Base-by-base conservation (phyloP, 2,888 invertebrate genomes). In the Cactoblastis cactorum region DNA sequence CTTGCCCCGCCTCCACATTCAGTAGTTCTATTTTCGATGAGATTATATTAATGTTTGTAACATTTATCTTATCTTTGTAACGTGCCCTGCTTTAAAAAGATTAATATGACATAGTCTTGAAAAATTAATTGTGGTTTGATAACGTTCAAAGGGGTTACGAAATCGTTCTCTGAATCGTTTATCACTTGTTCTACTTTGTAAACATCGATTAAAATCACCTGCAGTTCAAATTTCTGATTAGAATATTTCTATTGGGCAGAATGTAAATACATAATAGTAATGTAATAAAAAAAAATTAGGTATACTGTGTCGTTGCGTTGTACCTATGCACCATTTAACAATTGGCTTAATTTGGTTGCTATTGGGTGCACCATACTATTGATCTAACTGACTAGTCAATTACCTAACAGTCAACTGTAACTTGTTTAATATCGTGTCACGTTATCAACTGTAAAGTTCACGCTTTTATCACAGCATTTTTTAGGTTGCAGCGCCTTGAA, bases 241-340 rank as follows among this genome's bases (percentile, higher is more conserved):
- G 22, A 22, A 3, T 17, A 39, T 22, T 19, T 4, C n/a, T n/a
- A n/a, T n/a, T n/a, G n/a, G n/a, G n/a, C n/a, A n/a, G n/a, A n/a
- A n/a, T n/a, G n/a, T n/a, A n/a, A n/a, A n/a, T n/a, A n/a, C n/a
- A n/a, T n/a, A n/a, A n/a, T n/a, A n/a, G n/a, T n/a, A n/a, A n/a
- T n/a, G n/a, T n/a, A n/a, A n/a, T n/a, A n/a, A n/a, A n/a, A n/a
- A n/a, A n/a, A n/a, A n/a, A n/a, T n/a, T n/a, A n/a, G n/a, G n/a
- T n/a, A n/a, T n/a, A n/a, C n/a, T n/a, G n/a, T n/a, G n/a, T n/a
- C n/a, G n/a, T 41, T 41, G 15, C 9, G 3, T 41, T 24, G 15
- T 6, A n/a, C n/a, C n/a, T n/a, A 51, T 46, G 56, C 54, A 62
- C 58, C 24, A 63, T 53, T 46, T 50, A 32, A 18, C 11, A 22